Evolutionary conservation across 2,113 vertebrate genomes (phyloP).

Genomic region (Todiramphus saurophagus): DNA sequence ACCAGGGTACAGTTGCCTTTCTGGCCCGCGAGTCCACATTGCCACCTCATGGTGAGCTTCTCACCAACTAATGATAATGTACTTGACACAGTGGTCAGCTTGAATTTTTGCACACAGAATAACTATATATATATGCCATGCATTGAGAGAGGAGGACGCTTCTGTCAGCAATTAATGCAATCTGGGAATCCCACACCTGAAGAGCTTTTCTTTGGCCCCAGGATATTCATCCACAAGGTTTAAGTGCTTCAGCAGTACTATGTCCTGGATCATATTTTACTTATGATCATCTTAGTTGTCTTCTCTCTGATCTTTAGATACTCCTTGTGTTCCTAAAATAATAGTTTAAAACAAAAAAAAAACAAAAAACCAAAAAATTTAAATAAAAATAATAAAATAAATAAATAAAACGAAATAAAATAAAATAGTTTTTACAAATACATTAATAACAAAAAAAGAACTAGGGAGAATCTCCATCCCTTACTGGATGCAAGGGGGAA

Average conservation of each 20-base stretch:
- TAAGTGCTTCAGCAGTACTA: background rate
- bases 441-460: too few relatives aligned
- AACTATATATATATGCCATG: background rate
- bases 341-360: background rate
- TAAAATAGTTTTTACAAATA: too few relatives aligned
- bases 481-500: too few relatives aligned
- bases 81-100: background rate
- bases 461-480: too few relatives aligned
- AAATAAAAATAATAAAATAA: too few relatives aligned
- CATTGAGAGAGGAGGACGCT: background rate
- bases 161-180: background rate
- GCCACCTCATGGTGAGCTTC: background rate
- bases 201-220: background rate
- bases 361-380: too few relatives aligned
- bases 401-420: too few relatives aligned
- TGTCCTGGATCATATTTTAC: background rate
- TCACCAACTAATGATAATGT: background rate
- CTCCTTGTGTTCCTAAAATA: background rate
- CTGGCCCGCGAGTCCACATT: too few relatives aligned
- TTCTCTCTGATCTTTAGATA: background rate
- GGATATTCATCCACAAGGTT: background rate
- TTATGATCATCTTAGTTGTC: background rate
- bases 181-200: background rate
- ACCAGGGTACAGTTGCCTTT: background rate
- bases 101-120: background rate